Evolutionary conservation across 2,888 invertebrate species (phyloP), one percentile per base, ranked within the genome.

Genomic region (Drosophila paranaensis): DNA sequence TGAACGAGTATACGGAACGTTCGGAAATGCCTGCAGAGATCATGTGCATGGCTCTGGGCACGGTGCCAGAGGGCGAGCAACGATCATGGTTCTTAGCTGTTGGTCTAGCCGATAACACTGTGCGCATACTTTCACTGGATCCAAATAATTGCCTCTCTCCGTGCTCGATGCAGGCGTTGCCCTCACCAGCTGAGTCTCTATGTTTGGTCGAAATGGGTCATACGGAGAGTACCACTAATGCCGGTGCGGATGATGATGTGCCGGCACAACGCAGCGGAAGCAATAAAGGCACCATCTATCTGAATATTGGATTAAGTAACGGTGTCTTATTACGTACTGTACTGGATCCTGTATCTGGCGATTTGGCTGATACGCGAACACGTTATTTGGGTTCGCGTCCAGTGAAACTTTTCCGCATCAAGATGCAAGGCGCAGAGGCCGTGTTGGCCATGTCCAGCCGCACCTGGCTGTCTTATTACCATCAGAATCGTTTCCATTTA

Each of bases 381-480:
- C 95, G 99, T 74, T 99, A 99, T 93, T 94, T 99, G 55, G 99
- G 99, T 30, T 97, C 98, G 0, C 94, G 98, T 57, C 97, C 99
- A 0, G 99, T 99, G 0, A 99, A 99, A 92, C 94, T 99, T 6
- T 99, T 99, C 93, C 95, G 98, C 91, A 98, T 99, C 64, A 95
- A 95, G 74, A 98, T 99, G 95, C 99, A 99, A 91, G 97, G 97
- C 14, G 96, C 97, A 11, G 98, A 99, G 93, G 98, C 99, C 1
- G 99, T 99, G 0, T 93, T 99, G 39, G 99, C 99, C 0, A 98
- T 99, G 95, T 99, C 99, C 0, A 98, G 98, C 80, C 95, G 99
- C 79, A 98, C 98, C 0, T 99, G 99, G 99, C 94, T 99, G 30
- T 98, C 98, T 90, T 99, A 99, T 92, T 98, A 98, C 90, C 98